A percentile compares a stretch with the other conserved stretches of the same genome.
Conservation (phyloP, 2,113 vertebrate species). For the Perca fluviatilis region DNA sequence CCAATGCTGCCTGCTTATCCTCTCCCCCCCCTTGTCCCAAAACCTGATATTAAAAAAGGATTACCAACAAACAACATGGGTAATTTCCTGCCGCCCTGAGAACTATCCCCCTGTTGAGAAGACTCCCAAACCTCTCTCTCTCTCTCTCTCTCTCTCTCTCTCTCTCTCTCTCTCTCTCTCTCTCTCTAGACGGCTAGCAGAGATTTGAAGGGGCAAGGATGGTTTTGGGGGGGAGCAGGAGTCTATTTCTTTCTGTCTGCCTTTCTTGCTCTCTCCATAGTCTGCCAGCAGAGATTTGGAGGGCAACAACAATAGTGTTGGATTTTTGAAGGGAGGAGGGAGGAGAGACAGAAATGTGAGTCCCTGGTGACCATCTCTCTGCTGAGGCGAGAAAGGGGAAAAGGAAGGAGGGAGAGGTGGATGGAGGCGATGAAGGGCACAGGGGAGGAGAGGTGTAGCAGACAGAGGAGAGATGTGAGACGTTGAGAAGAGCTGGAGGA, state of each 20-base stretch:
- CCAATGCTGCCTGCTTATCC: conserved; percentile 25
- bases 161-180: conserved; percentile 13
- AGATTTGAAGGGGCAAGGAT: conserved; percentile 51
- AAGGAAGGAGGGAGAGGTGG: conserved; percentile 3
- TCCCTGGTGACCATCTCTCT: conserved; percentile 55
- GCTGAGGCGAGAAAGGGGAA: conserved; percentile 27
- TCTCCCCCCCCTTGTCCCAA: conserved; percentile 46
- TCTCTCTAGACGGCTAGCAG: conserved; percentile 21
- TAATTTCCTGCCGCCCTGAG: conserved; percentile 75
- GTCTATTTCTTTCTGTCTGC: conserved; percentile 54
- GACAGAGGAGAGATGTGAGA: conserved; percentile 22
- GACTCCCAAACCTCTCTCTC: conserved; percentile 35
- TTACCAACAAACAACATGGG: conserved; percentile 73
- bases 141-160: conserved; percentile 15
- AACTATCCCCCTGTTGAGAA: conserved; percentile 51
- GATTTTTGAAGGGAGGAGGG: conserved; percentile 30
- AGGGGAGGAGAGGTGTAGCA: conserved; percentile 44
- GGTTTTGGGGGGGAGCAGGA: conserved; percentile 26
- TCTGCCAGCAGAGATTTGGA: conserved; percentile 65
- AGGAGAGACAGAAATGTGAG: conserved; percentile 45
- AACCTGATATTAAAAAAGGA: conserved; percentile 84
- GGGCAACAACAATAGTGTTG: conserved; percentile 57
- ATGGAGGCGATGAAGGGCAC: conserved; percentile 48
- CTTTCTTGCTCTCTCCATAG: conserved; percentile 26
- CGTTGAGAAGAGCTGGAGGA: not conserved